Conservation (phyloP, 2,888 invertebrate species). For the Epinotia ramella region DNA sequence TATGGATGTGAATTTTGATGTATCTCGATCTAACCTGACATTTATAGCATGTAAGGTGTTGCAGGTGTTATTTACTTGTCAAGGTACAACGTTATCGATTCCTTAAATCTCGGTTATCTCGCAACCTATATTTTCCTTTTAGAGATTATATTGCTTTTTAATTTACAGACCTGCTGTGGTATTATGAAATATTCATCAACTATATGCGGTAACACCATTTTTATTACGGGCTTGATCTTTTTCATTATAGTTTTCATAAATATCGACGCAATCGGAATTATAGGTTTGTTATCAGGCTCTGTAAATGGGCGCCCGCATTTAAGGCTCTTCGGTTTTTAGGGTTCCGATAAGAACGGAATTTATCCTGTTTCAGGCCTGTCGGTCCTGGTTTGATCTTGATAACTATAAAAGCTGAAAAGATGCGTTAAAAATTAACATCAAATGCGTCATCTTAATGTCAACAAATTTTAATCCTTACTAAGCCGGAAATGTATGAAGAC, state of each 20-base stretch:
- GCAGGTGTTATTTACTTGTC: neutral
- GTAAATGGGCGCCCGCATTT: slow-evolving; percentile 34
- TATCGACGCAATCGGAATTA: slow-evolving; percentile 11
- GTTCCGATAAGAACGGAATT: slow-evolving; percentile 27
- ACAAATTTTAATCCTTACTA: no score
- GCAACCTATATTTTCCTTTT: slow-evolving; percentile 1
- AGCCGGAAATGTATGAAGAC: neutral
- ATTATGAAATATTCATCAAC: neutral
- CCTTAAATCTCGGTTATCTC: neutral
- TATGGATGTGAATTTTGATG: neutral
- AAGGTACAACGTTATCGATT: slow-evolving; percentile 4
- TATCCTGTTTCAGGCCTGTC: slow-evolving; percentile 13
- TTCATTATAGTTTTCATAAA: slow-evolving; percentile 9
- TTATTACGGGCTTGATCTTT: neutral
- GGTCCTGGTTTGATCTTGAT: slow-evolving; percentile 12
- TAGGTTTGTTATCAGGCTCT: slow-evolving; percentile 22
- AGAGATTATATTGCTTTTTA: neutral
- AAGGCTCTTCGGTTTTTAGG: slow-evolving; percentile 24
- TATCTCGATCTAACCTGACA: neutral
- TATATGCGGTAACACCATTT: neutral
- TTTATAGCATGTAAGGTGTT: neutral
- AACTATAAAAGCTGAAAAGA: neutral
- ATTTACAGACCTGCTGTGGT: neutral
- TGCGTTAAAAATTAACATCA: neutral
- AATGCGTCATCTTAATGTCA: neutral